Percentiles rank a stretch among this genome's conserved stretches.
These are phyloP conservation scores for Passerina amoena DNA, from an alignment of 2,113 vertebrate species.

Conservation along the genomic window DNA sequence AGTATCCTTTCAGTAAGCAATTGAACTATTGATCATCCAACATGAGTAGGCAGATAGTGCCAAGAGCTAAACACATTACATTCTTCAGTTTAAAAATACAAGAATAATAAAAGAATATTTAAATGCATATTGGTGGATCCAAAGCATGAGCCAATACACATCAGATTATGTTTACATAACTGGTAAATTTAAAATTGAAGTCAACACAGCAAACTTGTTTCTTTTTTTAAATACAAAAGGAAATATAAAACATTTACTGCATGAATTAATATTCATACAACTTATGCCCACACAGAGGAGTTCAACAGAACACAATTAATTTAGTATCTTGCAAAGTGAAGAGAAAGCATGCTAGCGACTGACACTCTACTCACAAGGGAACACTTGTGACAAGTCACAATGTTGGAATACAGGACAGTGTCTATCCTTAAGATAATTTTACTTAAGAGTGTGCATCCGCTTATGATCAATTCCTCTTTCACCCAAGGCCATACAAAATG, in stretches of 20 bases:
- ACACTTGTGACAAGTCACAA: not conserved
- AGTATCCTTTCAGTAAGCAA: not conserved
- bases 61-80: not conserved
- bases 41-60: not conserved
- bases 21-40: not conserved
- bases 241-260: not conserved
- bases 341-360: not conserved
- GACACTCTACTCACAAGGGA: not conserved
- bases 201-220: not conserved
- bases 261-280: not conserved
- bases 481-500: rapidly evolving
- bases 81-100: not conserved
- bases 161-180: not conserved
- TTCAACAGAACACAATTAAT: not conserved
- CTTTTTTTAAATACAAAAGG: not conserved
- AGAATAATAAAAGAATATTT: not conserved
- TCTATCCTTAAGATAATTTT: not conserved
- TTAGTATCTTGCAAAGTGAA: not conserved
- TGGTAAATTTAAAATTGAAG: not conserved
- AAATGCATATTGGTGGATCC: not conserved
- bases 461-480: not conserved
- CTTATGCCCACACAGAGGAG: not conserved
- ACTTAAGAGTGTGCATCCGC: not conserved
- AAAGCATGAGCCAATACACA: not conserved
- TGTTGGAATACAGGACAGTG: not conserved